Evolutionary conservation across 2,113 vertebrate genomes (phyloP).

Genomic region (Zingel zingel): DNA sequence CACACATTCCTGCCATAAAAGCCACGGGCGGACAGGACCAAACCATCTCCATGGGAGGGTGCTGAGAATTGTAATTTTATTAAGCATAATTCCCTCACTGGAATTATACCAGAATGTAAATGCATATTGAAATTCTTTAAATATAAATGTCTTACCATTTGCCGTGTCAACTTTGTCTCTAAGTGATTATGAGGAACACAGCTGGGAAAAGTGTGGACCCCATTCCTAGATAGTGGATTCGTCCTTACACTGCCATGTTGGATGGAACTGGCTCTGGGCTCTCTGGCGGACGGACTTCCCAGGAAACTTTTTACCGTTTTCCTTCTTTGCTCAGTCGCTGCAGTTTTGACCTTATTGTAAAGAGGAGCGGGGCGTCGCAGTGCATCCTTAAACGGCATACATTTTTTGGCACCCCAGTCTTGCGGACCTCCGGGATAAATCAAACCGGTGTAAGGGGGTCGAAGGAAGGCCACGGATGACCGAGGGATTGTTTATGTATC

Average conservation of each 20-base stretch:
- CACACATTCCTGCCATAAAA: conserved; percentile 79
- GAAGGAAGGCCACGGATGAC: conserved; percentile 79
- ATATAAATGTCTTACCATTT: fast-evolving
- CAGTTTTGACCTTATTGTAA: conserved; percentile 33
- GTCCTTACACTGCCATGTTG: conserved; percentile 90
- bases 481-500: conserved; percentile 77
- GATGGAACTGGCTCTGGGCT: conserved; percentile 80
- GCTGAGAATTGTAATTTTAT: background rate
- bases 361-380: conserved; percentile 24
- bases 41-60: conserved; percentile 48
- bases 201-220: background rate
- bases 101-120: fast-evolving
- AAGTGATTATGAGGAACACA: background rate
- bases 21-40: conserved; percentile 67
- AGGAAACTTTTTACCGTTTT: conserved; percentile 80
- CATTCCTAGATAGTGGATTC: conserved; percentile 49
- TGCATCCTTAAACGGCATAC: conserved; percentile 1
- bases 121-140: fast-evolving
- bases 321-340: conserved; percentile 36
- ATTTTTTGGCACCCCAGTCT: background rate
- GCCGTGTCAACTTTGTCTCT: fast-evolving
- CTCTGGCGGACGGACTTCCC: conserved; percentile 77
- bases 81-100: fast-evolving
- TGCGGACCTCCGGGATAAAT: conserved; percentile 13
- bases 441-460: conserved; percentile 60